Conservation (phyloP, 2,113 vertebrate species). For the Dryoscopus gambensis region DNA sequence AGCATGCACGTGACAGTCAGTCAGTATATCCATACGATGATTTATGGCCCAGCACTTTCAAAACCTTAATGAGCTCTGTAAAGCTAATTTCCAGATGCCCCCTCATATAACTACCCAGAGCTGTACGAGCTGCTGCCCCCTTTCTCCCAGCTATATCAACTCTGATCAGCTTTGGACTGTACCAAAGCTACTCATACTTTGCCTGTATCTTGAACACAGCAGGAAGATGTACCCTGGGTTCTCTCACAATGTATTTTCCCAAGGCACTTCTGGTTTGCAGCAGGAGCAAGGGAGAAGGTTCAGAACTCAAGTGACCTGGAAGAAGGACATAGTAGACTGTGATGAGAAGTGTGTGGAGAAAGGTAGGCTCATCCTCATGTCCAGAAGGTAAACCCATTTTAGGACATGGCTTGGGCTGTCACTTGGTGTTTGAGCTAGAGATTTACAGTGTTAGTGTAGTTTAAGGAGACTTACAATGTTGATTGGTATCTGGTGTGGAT, state of each 20-base stretch:
- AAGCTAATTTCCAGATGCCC: not conserved
- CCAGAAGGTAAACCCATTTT: not conserved
- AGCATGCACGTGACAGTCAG: not conserved
- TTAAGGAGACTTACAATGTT: not conserved
- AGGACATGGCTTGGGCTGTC: not conserved
- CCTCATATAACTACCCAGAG: not conserved
- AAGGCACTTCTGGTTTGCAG: not conserved
- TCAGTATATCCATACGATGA: not conserved
- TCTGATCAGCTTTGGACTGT: not conserved
- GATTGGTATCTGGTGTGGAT: not conserved
- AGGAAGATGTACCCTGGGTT: not conserved
- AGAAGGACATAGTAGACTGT: not conserved
- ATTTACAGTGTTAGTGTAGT: not conserved
- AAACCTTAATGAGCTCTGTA: not conserved
- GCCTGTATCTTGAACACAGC: not conserved
- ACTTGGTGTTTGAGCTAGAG: not conserved
- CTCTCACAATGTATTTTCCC: not conserved
- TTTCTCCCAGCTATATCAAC: not conserved
- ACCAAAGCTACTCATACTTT: not conserved
- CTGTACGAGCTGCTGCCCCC: not conserved
- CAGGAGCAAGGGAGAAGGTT: not conserved
- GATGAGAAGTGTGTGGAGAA: not conserved
- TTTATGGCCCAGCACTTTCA: not conserved
- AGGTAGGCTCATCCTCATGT: not conserved
- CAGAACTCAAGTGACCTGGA: not conserved